Evolutionary conservation across 2,797 vertebrate species (phyloP).

Genomic region (Chaetophractus vellerosus): DNA sequence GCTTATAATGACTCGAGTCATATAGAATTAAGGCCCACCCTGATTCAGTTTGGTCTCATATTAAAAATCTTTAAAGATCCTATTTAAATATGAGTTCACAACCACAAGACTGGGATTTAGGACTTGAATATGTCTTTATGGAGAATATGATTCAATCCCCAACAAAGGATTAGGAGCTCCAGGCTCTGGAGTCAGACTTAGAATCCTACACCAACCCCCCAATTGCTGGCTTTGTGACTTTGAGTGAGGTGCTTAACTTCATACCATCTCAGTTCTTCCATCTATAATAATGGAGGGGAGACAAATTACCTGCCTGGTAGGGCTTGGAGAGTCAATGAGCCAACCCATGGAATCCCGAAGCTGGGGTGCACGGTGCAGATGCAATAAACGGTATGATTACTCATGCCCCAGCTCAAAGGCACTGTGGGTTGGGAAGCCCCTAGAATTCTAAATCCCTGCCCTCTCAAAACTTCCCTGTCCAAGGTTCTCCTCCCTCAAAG

Average conservation of each 20-base stretch:
- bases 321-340: not conserved
- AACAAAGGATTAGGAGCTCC: too few species aligned
- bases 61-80: too few species aligned
- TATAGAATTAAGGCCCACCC: too few species aligned
- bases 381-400: rapidly evolving
- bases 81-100: too few species aligned
- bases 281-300: not conserved
- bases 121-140: too few species aligned
- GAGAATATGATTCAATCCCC: too few species aligned
- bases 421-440: not conserved
- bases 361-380: not conserved
- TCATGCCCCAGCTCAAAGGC: not conserved
- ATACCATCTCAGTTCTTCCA: not conserved
- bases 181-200: not conserved
- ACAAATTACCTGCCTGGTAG: not conserved
- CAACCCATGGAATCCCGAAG: rapidly evolving
- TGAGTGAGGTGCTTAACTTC: not conserved
- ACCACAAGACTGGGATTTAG: too few species aligned
- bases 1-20: too few species aligned
- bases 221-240: not conserved
- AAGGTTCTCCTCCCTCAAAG: not conserved
- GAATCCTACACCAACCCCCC: not conserved
- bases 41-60: too few species aligned
- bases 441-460: not conserved
- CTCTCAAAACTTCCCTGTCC: not conserved